Evolutionary conservation across 2,113 vertebrate species (phyloP).

Genomic region (Carassius auratus): DNA sequence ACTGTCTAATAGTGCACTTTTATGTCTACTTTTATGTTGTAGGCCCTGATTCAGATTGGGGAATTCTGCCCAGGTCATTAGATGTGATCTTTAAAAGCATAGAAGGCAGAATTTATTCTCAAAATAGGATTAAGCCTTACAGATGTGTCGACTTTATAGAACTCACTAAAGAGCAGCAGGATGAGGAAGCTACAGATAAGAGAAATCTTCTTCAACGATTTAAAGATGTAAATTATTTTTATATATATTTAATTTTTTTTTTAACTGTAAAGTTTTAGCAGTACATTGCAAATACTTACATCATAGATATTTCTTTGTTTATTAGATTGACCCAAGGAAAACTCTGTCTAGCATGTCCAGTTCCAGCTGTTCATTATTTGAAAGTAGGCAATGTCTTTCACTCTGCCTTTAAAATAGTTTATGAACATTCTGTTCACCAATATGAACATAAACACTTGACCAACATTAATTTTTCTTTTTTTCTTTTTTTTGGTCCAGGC

Average conservation of each 20-base stretch:
- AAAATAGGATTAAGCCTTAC: constrained; percentile 86
- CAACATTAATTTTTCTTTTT: not conserved
- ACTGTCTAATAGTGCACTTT: not conserved
- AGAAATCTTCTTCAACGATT: constrained; percentile 79
- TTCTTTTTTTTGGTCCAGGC: constrained; percentile 49
- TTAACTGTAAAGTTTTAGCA: not conserved
- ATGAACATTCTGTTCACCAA: not conserved
- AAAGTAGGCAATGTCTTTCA: constrained; percentile 61
- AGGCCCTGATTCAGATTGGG: constrained; percentile 86
- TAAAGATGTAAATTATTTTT: constrained; percentile 80
- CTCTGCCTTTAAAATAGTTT: not conserved
- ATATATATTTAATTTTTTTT: not conserved
- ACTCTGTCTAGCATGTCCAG: constrained; percentile 56
- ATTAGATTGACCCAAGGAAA: constrained; percentile 64
- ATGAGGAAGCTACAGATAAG: constrained; percentile 82
- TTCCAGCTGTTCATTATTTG: constrained; percentile 47
- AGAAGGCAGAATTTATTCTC: constrained; percentile 75
- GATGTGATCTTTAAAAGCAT: constrained; percentile 85
- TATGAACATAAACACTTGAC: not conserved
- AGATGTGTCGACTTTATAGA: constrained; percentile 83
- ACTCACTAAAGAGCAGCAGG: constrained; percentile 82
- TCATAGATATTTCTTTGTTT: constrained; percentile 9
- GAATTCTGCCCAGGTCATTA: constrained; percentile 89
- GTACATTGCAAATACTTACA: not conserved
- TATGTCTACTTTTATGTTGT: not conserved